A percentile compares a stretch with the other conserved stretches of the same genome.
phyloP scores from a whole-genome alignment of 2,888 invertebrate species.

The Lissonota sp. region DNA sequence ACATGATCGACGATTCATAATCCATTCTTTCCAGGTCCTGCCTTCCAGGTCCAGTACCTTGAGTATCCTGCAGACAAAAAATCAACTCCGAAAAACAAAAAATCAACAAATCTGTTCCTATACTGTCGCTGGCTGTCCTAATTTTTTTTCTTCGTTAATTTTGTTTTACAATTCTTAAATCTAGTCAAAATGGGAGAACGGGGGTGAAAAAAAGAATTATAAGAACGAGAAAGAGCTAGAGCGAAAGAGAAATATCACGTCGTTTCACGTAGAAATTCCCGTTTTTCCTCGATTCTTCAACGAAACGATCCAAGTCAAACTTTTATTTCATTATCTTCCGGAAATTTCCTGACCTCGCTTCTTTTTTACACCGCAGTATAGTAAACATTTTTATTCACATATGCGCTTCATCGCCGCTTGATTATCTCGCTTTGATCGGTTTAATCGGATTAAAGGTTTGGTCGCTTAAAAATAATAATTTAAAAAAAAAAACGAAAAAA shows the following conservation, averaged over 20 bases:
- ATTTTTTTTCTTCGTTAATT: constrained; percentile 75
- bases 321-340: constrained; percentile 7
- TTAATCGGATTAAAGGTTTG: constrained; percentile 65
- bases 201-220: constrained; percentile 40
- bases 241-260: constrained; percentile 35
- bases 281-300: constrained; percentile 14
- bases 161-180: constrained; percentile 6
- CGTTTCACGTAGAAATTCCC: constrained; percentile 44
- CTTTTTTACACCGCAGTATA: constrained; percentile 36
- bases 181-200: constrained; percentile 38
- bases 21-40: constrained; percentile 84
- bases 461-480: constrained; percentile 43
- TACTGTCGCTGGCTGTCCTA: constrained; percentile 81
- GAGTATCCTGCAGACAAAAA: constrained; percentile 81
- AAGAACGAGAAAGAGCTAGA: constrained; percentile 24
- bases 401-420: constrained; percentile 69
- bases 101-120: constrained; percentile 74
- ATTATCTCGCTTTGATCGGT: constrained; percentile 69
- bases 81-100: constrained; percentile 78
- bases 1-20: constrained; percentile 76
- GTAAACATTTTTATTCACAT: constrained; percentile 54
- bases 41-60: constrained; percentile 83
- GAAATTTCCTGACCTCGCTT: constrained; percentile 47
- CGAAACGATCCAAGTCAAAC: constrained; percentile 6
- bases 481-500: not conserved